Evolutionary conservation across 2,797 vertebrate genomes (phyloP), one percentile per base, ranked within the genome.

Genomic region (Setipinna tenuifilis): DNA sequence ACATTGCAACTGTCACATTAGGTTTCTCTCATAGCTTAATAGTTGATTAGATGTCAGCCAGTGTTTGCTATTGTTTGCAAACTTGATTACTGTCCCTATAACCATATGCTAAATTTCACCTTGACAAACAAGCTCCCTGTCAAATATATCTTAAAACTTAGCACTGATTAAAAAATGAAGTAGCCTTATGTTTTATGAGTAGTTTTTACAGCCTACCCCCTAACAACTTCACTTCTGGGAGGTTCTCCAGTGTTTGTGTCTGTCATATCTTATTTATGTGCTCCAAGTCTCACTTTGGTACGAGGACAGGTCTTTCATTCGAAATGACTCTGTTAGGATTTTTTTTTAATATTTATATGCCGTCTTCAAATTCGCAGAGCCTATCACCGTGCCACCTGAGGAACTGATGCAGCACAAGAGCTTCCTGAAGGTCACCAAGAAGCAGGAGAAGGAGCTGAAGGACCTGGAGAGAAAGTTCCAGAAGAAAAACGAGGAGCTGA

Each of bases 361-460:
- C 31, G 65, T 35, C 1, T 71, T 23, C 98, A 97, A 88, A 97
- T 21, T 6, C 71, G 17, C 90, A 99, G 98, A 96, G 88, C 95
- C 93, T 3, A 89, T 90, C 83, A 97, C 97, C 0, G 94, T 97
- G 87, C 95, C 94, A 58, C 90, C 93, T 0, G 94, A 95, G 25
- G 97, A 99, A 87, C 95, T 99, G 91, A 96, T 93, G 88, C 95
- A 97, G 91, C 95, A 97, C 93, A 98, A 99, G 90, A 94, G 93
- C 89, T 95, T 97, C 86, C 87, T 95, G 91, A 99, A 98, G 94
- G 93, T 98, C 92, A 91, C 95, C 92, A 97, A 96, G 92, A 97
- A 95, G 41, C 98, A 99, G n/a, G 97, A 98, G 92, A 98, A 95
- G 88, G 98, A 99, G 59, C 90, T 98, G 88, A 97, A 95, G 90